Conservation (phyloP, 2,888 invertebrate genomes). For the Mactromeris polynyma region DNA sequence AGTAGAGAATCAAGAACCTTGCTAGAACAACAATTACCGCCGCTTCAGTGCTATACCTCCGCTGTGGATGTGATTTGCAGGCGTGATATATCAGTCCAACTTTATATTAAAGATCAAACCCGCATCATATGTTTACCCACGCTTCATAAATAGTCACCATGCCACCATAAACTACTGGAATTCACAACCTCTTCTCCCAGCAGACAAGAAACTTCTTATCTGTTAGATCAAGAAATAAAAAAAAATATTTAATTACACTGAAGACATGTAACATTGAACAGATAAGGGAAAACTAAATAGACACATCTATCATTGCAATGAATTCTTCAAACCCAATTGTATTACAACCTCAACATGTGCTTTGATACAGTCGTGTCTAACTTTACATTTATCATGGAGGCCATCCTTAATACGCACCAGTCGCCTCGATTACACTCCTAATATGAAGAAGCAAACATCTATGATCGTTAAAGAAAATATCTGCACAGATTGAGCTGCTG, state of each 20-base stretch:
- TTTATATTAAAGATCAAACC: background rate
- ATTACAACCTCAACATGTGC: background rate
- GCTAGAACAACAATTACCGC: background rate
- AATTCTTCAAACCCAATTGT: background rate
- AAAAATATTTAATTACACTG: constrained; percentile 12
- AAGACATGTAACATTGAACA: constrained; percentile 10
- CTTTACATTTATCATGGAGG: background rate
- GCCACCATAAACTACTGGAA: background rate
- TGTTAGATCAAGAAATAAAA: constrained; percentile 15
- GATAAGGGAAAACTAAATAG: background rate
- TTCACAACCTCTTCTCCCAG: background rate
- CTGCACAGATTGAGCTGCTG: background rate
- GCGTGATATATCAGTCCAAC: background rate
- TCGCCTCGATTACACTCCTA: background rate
- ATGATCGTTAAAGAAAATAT: background rate
- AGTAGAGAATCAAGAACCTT: background rate
- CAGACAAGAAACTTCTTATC: constrained; percentile 9
- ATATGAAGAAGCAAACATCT: background rate
- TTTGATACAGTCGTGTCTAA: background rate
- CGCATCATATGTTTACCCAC: background rate
- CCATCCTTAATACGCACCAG: background rate
- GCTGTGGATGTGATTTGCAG: background rate
- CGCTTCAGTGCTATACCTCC: background rate
- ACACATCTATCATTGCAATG: background rate
- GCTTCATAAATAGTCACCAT: constrained; percentile 2